Evolutionary conservation across 1,140 invertebrate genomes (phyloP).

Genomic region (Ericerus pela): DNA sequence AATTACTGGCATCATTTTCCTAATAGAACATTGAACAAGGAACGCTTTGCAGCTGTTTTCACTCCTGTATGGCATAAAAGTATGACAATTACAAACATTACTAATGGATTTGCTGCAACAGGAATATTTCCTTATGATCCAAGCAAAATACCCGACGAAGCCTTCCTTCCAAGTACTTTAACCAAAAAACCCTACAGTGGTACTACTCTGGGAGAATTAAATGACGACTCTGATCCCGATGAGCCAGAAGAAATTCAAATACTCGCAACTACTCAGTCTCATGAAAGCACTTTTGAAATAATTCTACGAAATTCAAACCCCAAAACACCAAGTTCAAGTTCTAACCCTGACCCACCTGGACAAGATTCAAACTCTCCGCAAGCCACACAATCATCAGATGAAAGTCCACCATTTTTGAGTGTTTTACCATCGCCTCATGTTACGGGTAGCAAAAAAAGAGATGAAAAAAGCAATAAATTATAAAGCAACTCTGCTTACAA

Average conservation of each 20-base stretch:
- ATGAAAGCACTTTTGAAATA: too few species aligned
- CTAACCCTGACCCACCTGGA: too few species aligned
- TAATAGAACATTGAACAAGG: constrained; percentile 14
- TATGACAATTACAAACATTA: constrained; percentile 19
- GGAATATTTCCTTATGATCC: constrained; percentile 24
- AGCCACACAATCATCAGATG: neutral
- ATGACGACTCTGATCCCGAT: neutral
- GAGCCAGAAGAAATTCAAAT: neutral
- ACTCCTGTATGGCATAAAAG: constrained; percentile 18
- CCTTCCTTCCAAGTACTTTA: constrained; percentile 9
- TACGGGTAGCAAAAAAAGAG: too few species aligned
- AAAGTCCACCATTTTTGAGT: neutral
- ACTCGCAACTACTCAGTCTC: too few species aligned
- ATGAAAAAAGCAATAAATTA: too few species aligned
- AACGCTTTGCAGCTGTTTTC: constrained; percentile 15
- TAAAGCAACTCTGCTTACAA: too few species aligned
- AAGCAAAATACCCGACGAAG: constrained; percentile 18
- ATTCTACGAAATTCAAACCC: too few species aligned
- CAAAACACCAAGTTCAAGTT: too few species aligned
- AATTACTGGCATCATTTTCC: neutral
- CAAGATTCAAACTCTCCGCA: neutral
- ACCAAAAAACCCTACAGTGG: neutral
- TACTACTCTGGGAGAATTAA: neutral
- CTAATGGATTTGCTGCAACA: constrained; percentile 19
- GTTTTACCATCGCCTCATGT: neutral